Conservation (phyloP, 2,888 invertebrate species). For the Minunthozetes semirufus region DNA sequence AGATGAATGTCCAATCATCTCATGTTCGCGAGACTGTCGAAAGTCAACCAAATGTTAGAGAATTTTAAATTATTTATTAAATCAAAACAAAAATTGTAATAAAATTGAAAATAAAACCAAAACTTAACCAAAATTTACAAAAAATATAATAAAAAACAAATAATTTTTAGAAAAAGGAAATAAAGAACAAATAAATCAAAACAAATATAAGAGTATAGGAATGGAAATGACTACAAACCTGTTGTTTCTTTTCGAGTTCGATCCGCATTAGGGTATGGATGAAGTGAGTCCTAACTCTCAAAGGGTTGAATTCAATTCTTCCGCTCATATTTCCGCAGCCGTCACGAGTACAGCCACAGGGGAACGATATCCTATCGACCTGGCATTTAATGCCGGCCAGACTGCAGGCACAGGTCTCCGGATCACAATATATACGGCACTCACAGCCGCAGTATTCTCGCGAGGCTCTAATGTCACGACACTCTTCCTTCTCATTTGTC, state of each 20-base stretch:
- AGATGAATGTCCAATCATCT: not conserved
- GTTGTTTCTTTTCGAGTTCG: constrained; percentile 69
- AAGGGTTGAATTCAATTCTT: constrained; percentile 91
- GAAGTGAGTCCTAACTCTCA: constrained; percentile 90
- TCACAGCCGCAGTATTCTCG: constrained; percentile 89
- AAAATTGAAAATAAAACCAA: not conserved
- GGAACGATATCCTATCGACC: constrained; percentile 88
- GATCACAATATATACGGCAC: constrained; percentile 87
- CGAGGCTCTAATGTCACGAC: constrained; percentile 63
- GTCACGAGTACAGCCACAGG: constrained; percentile 90
- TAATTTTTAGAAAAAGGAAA: not conserved
- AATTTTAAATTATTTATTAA: not conserved
- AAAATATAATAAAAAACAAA: not conserved
- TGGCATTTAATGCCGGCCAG: constrained; percentile 94
- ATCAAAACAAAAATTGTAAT: not conserved
- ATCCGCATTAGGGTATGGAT: constrained; percentile 91
- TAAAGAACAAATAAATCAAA: not conserved
- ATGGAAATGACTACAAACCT: constrained; percentile 31
- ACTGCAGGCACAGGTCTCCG: constrained; percentile 89
- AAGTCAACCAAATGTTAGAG: not conserved
- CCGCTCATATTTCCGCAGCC: constrained; percentile 88
- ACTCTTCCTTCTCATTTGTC: constrained; percentile 84
- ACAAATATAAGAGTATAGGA: not conserved
- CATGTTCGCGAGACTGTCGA: not conserved
- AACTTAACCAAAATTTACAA: not conserved